Base-by-base conservation (phyloP, 1,140 invertebrate genomes). In the Rhagoletis pomonella region DNA sequence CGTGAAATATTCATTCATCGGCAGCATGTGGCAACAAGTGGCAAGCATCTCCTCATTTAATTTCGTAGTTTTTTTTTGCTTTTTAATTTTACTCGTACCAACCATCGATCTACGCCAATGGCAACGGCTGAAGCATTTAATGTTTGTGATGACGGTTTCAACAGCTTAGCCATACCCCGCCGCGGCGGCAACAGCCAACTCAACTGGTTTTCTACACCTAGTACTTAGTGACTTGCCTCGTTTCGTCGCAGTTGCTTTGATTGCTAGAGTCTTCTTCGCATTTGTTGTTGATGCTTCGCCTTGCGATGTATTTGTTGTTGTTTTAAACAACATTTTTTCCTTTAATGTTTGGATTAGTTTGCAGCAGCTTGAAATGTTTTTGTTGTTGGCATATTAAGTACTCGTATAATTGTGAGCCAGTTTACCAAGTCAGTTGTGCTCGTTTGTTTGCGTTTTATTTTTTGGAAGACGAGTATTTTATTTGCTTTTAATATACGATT, bases 1-100 rank as follows among this genome's bases (percentile, higher is more conserved):
- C 73, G 73, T 81, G 73, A 81, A 55, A 42, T 12, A 14, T 81
- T 81, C 73, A 58, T 58, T 55, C 17, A 81, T 55, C 29, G 73
- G 17, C 44, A 12, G 42, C 1, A 42, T 12, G 1, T 2, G 44
- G 12, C 42, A 73, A 44, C 42, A 73, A 73, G 47, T 42, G 17
- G 73, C 73, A 58, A 3, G 47, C 73, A 81, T 81, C 73, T 19
- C 12, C 50, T 29, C 29, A 29, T 29, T 29, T 29, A 29, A 29
- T 29, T 29, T 29, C 29, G 29, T 29, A 0, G 0, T 55, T 69
- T 19, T 44, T 19, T 4, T 67, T 39, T 67, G 4, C 0, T 17
- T 44, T 3, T 55, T 81, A 17, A 19, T 55, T 42, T 81, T 29
- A 7, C n/a, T 47, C 67, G 12, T 17, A 44, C 12, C 10, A 44